Evolutionary conservation across 1,140 invertebrate genomes (phyloP).

Genomic region (Drosophila pruinosa): DNA sequence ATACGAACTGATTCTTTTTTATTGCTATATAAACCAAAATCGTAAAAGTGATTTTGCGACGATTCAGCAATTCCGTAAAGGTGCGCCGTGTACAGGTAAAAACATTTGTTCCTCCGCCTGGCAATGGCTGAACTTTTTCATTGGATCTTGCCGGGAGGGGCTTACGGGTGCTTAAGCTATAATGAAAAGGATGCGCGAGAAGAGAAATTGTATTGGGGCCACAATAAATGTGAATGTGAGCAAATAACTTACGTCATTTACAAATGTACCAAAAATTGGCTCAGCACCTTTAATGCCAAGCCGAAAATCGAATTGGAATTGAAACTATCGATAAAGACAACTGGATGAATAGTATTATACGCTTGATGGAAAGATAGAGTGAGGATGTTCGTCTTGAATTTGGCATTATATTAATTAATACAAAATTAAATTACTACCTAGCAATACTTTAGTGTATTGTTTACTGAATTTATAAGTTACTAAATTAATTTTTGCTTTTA

Average conservation of each 20-base stretch:
- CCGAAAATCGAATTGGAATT: neutral
- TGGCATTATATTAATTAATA: too few species aligned
- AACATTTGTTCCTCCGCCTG: slow-evolving; percentile 9
- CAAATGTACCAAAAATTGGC: neutral
- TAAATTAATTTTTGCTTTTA: too few species aligned
- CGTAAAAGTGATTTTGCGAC: slow-evolving; percentile 78
- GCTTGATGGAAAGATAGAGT: too few species aligned
- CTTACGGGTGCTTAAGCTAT: neutral
- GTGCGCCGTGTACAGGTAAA: slow-evolving; percentile 17
- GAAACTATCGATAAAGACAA: neutral
- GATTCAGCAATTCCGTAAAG: slow-evolving; percentile 65
- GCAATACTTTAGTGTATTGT: too few species aligned
- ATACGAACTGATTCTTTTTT: slow-evolving; percentile 38
- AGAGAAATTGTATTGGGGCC: slow-evolving; percentile 23
- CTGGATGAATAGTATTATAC: neutral
- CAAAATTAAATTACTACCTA: too few species aligned
- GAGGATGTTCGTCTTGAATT: too few species aligned
- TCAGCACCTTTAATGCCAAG: neutral
- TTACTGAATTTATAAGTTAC: too few species aligned
- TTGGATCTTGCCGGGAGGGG: neutral
- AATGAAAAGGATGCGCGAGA: slow-evolving; percentile 1
- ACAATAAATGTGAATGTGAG: slow-evolving; percentile 30
- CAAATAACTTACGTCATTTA: slow-evolving; percentile 40
- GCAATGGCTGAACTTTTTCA: slow-evolving; percentile 23
- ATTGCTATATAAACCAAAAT: slow-evolving; percentile 74